Base-by-base conservation (phyloP, 2,888 invertebrate species). In the Drosophila neotestacea region DNA sequence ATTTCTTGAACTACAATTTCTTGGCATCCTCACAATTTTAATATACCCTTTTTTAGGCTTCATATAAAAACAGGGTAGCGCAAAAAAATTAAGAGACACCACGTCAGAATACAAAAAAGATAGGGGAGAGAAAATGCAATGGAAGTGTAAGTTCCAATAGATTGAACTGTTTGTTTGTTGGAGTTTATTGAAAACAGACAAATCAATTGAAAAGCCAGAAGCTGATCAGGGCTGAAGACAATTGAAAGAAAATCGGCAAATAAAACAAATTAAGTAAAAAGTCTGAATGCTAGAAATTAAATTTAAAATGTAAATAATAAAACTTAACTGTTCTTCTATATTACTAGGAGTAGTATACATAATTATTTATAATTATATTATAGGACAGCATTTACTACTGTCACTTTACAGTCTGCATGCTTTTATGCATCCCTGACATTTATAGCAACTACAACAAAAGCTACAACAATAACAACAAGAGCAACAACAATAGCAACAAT, bases 171-270 rank as follows among this genome's bases (percentile, higher is more conserved):
- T 82, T 88, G 85, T 81, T 88, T 84, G 82, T 85, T 84, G 63
- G 64, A 77, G 77, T 85, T 75, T 80, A 85, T 81, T 89, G 73
- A 85, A 85, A 73, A 80, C 77, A 88, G 88, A 73, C 88, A 90
- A 80, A 89, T 85, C 89, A 85, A 85, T 89, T 87, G 85, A 77
- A 55, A 46, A 59, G 50, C 58, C 69, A 68, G 42, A 42, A 46
- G 60, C 55, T 44, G 60, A 62, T 50, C 73, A 88, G 79, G 89
- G 88, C 69, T 74, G 85, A 61, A 60, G 44, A 50, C 48, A 44
- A 28, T 38, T 11, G 38, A 6, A 38, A n/a, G 44, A 48, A 13
- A 63, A 16, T 28, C 2, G 6, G 28, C 10, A 9, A 34, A 32
- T 36, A 11, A 52, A 22, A 6, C 7, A 4, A 27, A 5, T 41